Conservation (phyloP, 1,140 invertebrate species). For the Conopomorpha cramerella region DNA sequence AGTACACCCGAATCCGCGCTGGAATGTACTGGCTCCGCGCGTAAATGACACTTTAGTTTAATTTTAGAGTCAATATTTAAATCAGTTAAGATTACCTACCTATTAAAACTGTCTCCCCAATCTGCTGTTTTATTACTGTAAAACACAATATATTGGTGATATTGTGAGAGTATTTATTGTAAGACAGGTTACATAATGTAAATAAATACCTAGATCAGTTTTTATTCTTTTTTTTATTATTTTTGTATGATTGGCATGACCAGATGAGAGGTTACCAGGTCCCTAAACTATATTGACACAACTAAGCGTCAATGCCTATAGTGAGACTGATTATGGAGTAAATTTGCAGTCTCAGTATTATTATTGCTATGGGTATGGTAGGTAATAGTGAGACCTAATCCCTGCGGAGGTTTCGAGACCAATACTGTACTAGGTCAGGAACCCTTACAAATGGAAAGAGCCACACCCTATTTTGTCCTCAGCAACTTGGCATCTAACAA, state of each 20-base stretch:
- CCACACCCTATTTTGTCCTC: too few relatives aligned
- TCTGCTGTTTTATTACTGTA: conserved; percentile 53
- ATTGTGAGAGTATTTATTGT: conserved; percentile 41
- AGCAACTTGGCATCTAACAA: too few relatives aligned
- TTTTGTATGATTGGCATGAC: conserved; percentile 7
- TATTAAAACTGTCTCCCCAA: conserved; percentile 40
- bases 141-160: conserved; percentile 41
- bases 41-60: conserved; percentile 58
- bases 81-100: conserved; percentile 33
- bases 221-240: conserved; percentile 4
- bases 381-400: too few relatives aligned
- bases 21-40: conserved; percentile 89
- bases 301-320: too few relatives aligned
- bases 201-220: conserved; percentile 27
- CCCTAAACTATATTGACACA: too few relatives aligned
- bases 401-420: too few relatives aligned
- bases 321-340: too few relatives aligned
- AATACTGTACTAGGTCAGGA: too few relatives aligned
- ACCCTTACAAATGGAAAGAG: too few relatives aligned
- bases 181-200: conserved; percentile 32
- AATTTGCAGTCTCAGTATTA: too few relatives aligned
- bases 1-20: conserved; percentile 85
- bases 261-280: too few relatives aligned
- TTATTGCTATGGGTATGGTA: too few relatives aligned
- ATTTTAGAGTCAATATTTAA: conserved; percentile 32